Percentiles rank a stretch among this genome's conserved stretches.
phyloP scores from a whole-genome alignment of 1,140 invertebrate species.

The Procambarus clarkii region DNA sequence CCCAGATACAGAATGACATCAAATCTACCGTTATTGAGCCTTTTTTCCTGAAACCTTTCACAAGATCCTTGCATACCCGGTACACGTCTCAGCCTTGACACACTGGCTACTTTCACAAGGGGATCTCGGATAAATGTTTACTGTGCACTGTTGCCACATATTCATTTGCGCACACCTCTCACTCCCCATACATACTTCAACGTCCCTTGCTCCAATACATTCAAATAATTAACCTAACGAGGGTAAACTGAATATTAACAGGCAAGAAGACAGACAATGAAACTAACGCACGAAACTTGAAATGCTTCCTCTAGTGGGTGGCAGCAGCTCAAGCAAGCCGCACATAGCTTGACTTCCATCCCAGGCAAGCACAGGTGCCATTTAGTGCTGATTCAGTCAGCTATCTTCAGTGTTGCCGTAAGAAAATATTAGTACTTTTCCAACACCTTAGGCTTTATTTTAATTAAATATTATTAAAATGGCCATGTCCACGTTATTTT shows the following conservation, averaged over 20 bases:
- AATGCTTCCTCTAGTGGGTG: too few relatives aligned
- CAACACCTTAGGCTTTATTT: too few relatives aligned
- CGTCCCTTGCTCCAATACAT: background rate
- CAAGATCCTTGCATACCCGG: constrained; percentile 24
- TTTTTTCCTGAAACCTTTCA: background rate
- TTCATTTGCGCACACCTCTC: background rate
- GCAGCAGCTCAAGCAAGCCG: too few relatives aligned
- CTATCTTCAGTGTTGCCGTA: too few relatives aligned
- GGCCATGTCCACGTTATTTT: too few relatives aligned
- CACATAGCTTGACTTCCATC: too few relatives aligned
- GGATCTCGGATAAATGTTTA: background rate
- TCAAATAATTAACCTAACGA: background rate
- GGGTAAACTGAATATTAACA: background rate
- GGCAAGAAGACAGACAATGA: too few relatives aligned
- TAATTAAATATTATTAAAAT: too few relatives aligned
- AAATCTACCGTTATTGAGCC: constrained; percentile 3
- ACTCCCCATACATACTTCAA: background rate
- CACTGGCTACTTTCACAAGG: constrained; percentile 50
- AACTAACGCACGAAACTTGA: too few relatives aligned
- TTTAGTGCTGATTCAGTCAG: too few relatives aligned
- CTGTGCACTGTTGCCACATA: background rate
- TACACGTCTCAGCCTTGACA: constrained; percentile 46
- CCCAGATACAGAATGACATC: background rate
- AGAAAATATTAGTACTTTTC: too few relatives aligned
- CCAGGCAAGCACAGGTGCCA: too few relatives aligned